phyloP scores from a whole-genome alignment of 2,113 vertebrate species.

The Trematomus loennbergii region DNA sequence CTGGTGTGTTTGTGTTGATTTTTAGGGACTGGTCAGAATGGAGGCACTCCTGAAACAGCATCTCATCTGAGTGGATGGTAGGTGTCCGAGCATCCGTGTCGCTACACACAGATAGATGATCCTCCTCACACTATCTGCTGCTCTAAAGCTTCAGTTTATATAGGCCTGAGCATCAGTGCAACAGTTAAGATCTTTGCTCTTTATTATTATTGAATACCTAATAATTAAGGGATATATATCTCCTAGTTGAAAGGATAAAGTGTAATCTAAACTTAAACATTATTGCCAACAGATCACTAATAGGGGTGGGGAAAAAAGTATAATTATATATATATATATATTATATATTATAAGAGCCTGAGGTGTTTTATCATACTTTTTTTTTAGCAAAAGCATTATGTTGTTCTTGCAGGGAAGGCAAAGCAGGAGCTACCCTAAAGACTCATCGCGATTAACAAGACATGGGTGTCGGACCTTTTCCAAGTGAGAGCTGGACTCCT shows the following conservation, averaged over 20 bases:
- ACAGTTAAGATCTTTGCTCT: not conserved
- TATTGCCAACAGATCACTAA: not conserved
- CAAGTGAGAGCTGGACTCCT: constrained; percentile 8
- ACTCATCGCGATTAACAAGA: constrained; percentile 78
- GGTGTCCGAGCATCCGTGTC: constrained; percentile 53
- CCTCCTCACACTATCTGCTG: not conserved
- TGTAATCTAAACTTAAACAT: not conserved
- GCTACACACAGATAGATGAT: not conserved
- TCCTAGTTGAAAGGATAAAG: not conserved
- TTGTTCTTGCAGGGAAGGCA: constrained; percentile 73
- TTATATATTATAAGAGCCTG: no score
- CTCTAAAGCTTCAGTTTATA: no score
- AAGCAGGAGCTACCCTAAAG: constrained; percentile 75
- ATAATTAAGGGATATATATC: not conserved
- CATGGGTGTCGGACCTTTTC: constrained; percentile 12
- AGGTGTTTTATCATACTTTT: not conserved
- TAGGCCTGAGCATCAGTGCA: not conserved
- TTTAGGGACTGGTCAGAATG: constrained; percentile 90
- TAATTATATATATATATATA: no score
- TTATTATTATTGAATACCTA: not conserved
- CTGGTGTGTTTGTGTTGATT: constrained; percentile 22
- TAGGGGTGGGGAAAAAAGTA: no score
- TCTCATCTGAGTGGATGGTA: constrained; percentile 87
- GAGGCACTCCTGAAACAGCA: constrained; percentile 88
- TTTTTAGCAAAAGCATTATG: not conserved